Percentiles rank a stretch among this genome's conserved stretches.
These are phyloP conservation scores for Ginglymostoma cirratum DNA, from an alignment of 2,113 vertebrate species.

Conservation along the genomic window DNA sequence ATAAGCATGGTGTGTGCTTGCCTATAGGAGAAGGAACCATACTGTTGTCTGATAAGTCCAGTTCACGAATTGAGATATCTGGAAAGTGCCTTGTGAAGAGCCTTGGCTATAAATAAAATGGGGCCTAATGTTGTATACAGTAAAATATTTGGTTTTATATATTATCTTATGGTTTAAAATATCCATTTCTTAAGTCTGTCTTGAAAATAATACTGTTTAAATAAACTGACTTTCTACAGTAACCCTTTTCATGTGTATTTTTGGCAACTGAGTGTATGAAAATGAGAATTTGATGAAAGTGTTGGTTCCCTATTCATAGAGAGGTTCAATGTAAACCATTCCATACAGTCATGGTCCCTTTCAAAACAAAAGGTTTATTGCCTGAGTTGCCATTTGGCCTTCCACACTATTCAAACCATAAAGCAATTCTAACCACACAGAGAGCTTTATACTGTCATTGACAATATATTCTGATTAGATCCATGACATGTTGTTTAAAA, in stretches of 20 bases:
- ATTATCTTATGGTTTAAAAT: background rate
- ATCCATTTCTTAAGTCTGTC: background rate
- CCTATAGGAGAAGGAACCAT: background rate
- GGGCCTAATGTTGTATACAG: background rate
- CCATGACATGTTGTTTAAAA: no score
- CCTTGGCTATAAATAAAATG: background rate
- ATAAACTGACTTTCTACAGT: constrained; percentile 2
- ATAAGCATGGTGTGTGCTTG: background rate
- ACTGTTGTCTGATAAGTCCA: background rate
- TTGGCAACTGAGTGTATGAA: background rate
- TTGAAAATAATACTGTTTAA: background rate
- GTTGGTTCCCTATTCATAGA: background rate
- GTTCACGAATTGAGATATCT: background rate
- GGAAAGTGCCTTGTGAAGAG: background rate
- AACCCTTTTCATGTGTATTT: background rate
- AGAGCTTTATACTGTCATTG: background rate
- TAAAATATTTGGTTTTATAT: background rate
- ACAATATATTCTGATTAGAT: no score
- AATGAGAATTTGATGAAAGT: background rate
- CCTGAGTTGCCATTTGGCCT: background rate
- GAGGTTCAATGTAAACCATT: background rate
- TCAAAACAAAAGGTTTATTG: background rate
- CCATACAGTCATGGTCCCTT: background rate
- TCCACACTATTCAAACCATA: background rate
- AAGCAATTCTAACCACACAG: background rate